Evolutionary conservation across 2,888 invertebrate genomes (phyloP).

Genomic region (Ecdyonurus torrentis): DNA sequence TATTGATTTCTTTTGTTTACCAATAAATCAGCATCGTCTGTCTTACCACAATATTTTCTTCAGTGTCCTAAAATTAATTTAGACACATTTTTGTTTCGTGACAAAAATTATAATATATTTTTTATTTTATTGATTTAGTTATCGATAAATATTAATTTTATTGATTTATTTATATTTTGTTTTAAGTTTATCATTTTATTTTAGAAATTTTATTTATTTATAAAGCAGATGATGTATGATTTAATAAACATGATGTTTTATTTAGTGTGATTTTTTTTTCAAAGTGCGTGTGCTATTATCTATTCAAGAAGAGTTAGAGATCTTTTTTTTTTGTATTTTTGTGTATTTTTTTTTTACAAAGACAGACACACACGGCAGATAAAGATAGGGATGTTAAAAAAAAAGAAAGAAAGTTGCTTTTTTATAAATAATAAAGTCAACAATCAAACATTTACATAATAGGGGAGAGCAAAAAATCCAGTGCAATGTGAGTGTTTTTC

Average conservation of each 20-base stretch:
- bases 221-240: not conserved
- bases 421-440: too few relatives aligned
- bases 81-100: not conserved
- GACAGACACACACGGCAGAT: conserved; percentile 15
- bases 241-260: conserved; percentile 5
- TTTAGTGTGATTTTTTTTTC: conserved; percentile 7
- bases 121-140: not conserved
- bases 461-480: too few relatives aligned
- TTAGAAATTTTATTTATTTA: not conserved
- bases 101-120: not conserved
- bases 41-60: not conserved
- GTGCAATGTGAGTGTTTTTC: too few relatives aligned
- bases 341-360: conserved; percentile 13
- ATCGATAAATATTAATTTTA: not conserved
- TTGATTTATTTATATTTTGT: not conserved
- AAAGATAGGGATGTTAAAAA: too few relatives aligned
- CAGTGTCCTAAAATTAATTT: not conserved
- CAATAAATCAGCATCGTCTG: not conserved
- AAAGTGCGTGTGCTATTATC: conserved; percentile 5
- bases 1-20: not conserved
- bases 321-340: too few relatives aligned
- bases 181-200: conserved; percentile 1
- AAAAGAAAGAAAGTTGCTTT: too few relatives aligned
- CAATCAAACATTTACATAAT: too few relatives aligned
- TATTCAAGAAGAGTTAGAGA: conserved; percentile 6